phyloP scores from a whole-genome alignment of 2,113 vertebrate species.

The Pelvicachromis taeniatus region DNA sequence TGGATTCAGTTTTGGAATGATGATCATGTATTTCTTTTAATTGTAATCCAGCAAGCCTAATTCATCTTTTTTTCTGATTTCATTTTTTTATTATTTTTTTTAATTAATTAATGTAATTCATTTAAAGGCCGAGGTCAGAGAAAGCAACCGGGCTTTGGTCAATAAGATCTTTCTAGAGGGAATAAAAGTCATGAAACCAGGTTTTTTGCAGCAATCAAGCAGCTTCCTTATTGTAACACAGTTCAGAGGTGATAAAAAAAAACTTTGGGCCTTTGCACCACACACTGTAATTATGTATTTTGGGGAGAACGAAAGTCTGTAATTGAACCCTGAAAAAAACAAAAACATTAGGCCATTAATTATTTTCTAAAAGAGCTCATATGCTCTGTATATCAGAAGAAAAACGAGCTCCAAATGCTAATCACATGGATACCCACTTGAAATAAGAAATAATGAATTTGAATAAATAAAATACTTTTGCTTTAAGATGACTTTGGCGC shows the following conservation, averaged over 20 bases:
- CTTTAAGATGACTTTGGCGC: conserved; percentile 61
- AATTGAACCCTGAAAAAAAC: conserved; percentile 35
- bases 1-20: neutral
- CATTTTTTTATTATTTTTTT: neutral
- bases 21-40: neutral
- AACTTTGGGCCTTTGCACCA: conserved; percentile 12
- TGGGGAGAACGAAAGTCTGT: conserved; percentile 21
- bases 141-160: neutral
- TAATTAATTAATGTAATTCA: neutral
- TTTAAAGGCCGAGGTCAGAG: neutral
- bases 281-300: conserved; percentile 39
- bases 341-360: conserved; percentile 51
- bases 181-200: neutral
- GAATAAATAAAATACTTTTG: conserved; percentile 52
- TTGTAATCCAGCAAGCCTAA: neutral
- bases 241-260: conserved; percentile 2
- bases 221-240: neutral
- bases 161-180: neutral
- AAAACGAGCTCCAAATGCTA: conserved; percentile 47
- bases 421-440: conserved; percentile 26
- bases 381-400: neutral
- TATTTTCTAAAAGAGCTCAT: conserved; percentile 29
- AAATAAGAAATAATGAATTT: conserved; percentile 29
- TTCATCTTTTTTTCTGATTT: neutral
- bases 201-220: too few relatives aligned